Percentiles rank a stretch among this genome's conserved stretches.
Evolutionary conservation across 2,888 invertebrate genomes (phyloP).

Genomic region (Petrolisthes manimaculis): DNA sequence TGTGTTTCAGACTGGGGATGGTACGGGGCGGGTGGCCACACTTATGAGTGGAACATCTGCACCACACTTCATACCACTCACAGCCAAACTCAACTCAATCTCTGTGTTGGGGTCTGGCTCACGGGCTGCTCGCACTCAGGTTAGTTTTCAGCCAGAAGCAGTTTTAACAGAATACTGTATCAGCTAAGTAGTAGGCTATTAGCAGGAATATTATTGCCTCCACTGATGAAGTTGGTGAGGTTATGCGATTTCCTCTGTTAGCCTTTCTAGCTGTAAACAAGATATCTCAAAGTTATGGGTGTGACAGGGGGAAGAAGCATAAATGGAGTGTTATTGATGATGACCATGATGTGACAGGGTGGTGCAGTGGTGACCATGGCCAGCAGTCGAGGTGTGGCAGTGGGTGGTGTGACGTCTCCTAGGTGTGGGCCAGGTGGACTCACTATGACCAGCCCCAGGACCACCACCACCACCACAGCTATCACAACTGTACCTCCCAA

Average conservation of each 20-base stretch:
- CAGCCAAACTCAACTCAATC: constrained; percentile 45
- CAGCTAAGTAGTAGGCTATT: too few species aligned
- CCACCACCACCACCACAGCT: constrained; percentile 27
- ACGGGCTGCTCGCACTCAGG: constrained; percentile 20
- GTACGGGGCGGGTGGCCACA: constrained; percentile 40
- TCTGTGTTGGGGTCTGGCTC: constrained; percentile 45
- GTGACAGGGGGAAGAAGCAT: neutral
- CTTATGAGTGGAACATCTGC: constrained; percentile 33
- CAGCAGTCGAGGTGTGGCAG: neutral
- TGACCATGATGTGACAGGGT: neutral
- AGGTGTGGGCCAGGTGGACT: neutral
- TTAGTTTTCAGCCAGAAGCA: neutral
- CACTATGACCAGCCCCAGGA: constrained; percentile 20
- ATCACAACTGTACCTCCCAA: constrained; percentile 37
- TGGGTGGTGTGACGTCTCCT: neutral
- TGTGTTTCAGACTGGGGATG: constrained; percentile 40
- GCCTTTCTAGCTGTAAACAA: too few species aligned
- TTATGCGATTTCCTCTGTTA: too few species aligned
- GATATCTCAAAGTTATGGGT: neutral
- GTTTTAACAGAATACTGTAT: neutral
- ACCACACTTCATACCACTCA: constrained; percentile 54
- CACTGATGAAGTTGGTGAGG: too few species aligned
- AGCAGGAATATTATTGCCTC: too few species aligned
- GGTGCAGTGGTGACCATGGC: constrained; percentile 14
- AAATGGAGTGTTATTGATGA: neutral